Conservation (phyloP, 1,140 invertebrate genomes). For the Caligus rogercresseyi region DNA sequence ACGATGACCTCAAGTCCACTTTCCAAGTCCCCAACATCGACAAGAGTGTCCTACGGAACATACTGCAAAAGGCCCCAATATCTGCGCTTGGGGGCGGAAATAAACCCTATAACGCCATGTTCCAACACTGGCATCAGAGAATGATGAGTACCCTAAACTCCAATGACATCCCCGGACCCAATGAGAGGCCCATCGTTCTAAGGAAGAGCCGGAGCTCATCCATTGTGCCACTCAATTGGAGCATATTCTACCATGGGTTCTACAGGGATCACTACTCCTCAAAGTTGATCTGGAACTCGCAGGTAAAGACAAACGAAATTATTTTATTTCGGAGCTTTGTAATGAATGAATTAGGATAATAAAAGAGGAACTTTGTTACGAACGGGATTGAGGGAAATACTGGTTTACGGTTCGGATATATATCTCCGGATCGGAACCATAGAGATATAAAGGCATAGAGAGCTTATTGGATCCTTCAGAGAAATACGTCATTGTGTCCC, state of each 20-base stretch:
- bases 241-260: conserved; percentile 89
- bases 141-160: conserved; percentile 45
- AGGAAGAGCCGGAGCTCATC: conserved; percentile 72
- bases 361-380: too few species aligned
- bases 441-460: too few species aligned
- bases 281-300: conserved; percentile 97
- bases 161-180: conserved; percentile 36
- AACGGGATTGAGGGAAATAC: too few species aligned
- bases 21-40: conserved; percentile 1
- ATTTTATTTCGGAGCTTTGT: background rate
- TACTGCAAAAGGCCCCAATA: conserved; percentile 1
- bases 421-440: too few species aligned
- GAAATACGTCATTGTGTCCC: too few species aligned
- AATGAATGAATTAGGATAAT: background rate
- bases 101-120: conserved; percentile 43
- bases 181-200: conserved; percentile 62
- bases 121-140: conserved; percentile 73
- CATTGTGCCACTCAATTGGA: conserved; percentile 80
- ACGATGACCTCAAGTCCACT: conserved; percentile 19
- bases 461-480: too few species aligned
- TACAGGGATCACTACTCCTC: conserved; percentile 80
- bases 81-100: conserved; percentile 42
- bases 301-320: conserved; percentile 38
- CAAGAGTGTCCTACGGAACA: background rate
- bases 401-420: too few species aligned